These are phyloP conservation scores for Calypte anna DNA, from an alignment of 2,113 vertebrate species.

Conservation along the genomic window DNA sequence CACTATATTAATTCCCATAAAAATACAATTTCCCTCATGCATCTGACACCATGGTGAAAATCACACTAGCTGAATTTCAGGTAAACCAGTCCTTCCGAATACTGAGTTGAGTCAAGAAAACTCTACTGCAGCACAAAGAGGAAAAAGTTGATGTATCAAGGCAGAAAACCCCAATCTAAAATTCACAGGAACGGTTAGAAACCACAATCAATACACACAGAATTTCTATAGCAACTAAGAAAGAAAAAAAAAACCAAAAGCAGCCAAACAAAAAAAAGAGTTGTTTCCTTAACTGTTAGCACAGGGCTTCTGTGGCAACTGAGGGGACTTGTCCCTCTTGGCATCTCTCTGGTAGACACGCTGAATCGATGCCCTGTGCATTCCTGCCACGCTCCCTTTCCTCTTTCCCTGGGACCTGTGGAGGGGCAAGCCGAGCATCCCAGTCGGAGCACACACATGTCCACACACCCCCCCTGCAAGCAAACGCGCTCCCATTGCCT, in stretches of 20 bases:
- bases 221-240: constrained; percentile 44
- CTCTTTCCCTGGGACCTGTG: constrained; percentile 1
- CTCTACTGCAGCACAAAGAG: constrained; percentile 33
- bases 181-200: not conserved
- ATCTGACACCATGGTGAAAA: constrained; percentile 10
- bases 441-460: constrained; percentile 17
- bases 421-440: constrained; percentile 25
- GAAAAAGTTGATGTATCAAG: constrained; percentile 59
- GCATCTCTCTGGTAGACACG: constrained; percentile 7
- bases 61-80: not conserved
- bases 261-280: not conserved
- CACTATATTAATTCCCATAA: constrained; percentile 20
- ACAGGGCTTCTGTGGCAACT: constrained; percentile 12
- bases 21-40: not conserved
- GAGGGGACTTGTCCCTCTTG: constrained; percentile 36
- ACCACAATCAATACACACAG: constrained; percentile 25
- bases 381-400: constrained; percentile 9
- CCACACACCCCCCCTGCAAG: not conserved
- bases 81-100: constrained; percentile 25
- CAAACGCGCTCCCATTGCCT: constrained; percentile 8
- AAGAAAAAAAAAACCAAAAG: too few relatives aligned
- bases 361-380: constrained; percentile 24
- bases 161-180: constrained; percentile 2
- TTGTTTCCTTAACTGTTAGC: constrained; percentile 19
- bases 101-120: constrained; percentile 43